Evolutionary conservation across 1,140 invertebrate genomes (phyloP).

Genomic region (Acromyrmex charruanus): DNA sequence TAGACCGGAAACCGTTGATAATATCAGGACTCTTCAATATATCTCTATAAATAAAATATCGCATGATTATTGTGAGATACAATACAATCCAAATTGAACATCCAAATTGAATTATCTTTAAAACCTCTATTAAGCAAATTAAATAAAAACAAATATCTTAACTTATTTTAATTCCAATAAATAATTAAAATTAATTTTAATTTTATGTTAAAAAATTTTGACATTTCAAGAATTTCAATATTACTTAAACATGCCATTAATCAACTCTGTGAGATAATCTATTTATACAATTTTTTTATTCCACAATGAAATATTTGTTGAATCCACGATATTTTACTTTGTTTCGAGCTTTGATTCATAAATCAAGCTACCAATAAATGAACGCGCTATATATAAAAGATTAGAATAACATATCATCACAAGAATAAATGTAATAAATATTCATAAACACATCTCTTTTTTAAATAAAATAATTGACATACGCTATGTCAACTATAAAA

Average conservation of each 20-base stretch:
- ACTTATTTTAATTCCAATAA: background rate
- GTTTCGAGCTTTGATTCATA: background rate
- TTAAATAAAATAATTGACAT: conserved; percentile 15
- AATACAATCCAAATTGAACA: background rate
- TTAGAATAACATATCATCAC: background rate
- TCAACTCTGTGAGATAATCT: background rate
- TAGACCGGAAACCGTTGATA: background rate
- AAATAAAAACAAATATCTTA: background rate
- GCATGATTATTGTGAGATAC: background rate
- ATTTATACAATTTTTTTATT: background rate
- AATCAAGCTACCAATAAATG: conserved; percentile 1
- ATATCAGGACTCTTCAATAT: background rate
- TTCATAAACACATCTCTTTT: background rate
- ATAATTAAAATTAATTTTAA: background rate
- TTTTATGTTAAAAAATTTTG: background rate
- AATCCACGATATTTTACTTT: background rate
- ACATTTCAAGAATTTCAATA: background rate
- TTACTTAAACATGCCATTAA: background rate
- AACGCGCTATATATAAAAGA: conserved; percentile 4
- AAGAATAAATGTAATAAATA: conserved; percentile 4
- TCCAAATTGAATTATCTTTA: background rate
- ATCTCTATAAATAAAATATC: background rate
- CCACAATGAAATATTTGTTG: conserved; percentile 4
- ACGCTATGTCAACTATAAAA: background rate
- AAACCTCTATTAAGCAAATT: background rate